Evolutionary conservation across 2,888 invertebrate species (phyloP).

Genomic region (Baronia brevicornis): DNA sequence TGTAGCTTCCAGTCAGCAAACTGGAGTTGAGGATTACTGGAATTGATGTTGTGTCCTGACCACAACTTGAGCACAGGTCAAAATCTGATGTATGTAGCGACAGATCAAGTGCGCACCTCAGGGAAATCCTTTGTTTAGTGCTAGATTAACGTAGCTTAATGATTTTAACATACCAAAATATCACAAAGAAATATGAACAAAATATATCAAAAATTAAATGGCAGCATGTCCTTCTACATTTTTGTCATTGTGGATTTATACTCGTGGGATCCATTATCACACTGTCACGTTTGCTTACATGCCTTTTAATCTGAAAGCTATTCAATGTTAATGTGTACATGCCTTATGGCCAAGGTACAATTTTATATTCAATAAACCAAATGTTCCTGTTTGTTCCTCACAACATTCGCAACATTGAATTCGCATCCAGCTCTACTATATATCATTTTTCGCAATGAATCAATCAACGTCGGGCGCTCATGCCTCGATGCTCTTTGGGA

Average conservation of each 20-base stretch:
- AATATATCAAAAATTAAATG: constrained; percentile 18
- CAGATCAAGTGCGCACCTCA: too few relatives aligned
- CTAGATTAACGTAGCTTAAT: too few relatives aligned
- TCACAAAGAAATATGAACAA: too few relatives aligned
- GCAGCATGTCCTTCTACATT: constrained; percentile 14
- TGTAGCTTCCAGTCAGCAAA: too few relatives aligned
- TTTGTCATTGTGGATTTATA: too few relatives aligned
- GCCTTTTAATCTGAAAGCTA: constrained; percentile 57
- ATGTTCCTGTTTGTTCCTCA: constrained; percentile 5
- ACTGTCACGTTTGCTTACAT: constrained; percentile 11
- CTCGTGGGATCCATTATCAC: constrained; percentile 15
- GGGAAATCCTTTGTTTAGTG: too few relatives aligned
- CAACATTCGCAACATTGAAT: constrained; percentile 7
- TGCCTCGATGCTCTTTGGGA: constrained; percentile 7
- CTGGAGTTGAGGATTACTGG: too few relatives aligned
- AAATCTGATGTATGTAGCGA: too few relatives aligned
- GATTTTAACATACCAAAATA: too few relatives aligned
- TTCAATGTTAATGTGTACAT: constrained; percentile 49
- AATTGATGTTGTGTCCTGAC: too few relatives aligned
- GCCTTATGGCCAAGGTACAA: constrained; percentile 33
- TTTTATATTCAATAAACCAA: constrained; percentile 38
- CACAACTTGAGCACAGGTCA: too few relatives aligned
- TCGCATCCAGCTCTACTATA: constrained; percentile 1
- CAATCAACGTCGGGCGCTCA: constrained; percentile 11
- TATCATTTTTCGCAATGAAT: constrained; percentile 12